Evolutionary conservation across 1,140 invertebrate genomes (phyloP).

Genomic region (Apis florea): DNA sequence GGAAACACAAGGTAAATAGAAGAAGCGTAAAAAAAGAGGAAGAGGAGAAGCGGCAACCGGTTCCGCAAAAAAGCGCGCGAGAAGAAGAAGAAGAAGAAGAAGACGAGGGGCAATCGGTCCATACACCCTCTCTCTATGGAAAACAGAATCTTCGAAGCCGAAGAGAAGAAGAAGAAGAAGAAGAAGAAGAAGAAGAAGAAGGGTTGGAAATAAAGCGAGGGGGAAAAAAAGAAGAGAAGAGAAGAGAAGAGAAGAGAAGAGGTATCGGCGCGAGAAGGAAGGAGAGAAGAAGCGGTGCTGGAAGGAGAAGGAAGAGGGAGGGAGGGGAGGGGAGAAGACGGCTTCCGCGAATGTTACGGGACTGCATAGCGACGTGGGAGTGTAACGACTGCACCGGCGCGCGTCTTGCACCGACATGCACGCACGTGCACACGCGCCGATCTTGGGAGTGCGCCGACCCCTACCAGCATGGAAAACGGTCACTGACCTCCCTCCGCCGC

Average conservation of each 20-base stretch:
- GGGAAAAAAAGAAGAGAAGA: constrained; percentile 4
- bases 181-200: background rate
- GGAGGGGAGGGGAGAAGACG: constrained; percentile 47
- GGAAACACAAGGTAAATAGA: background rate
- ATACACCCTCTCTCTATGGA: no score
- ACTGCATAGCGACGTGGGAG: constrained; percentile 80
- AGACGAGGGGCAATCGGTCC: background rate
- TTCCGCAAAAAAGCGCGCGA: background rate
- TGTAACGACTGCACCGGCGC: constrained; percentile 70
- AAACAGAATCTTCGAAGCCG: constrained; percentile 18
- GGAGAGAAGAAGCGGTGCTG: background rate
- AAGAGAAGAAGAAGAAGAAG: background rate
- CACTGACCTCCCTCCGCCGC: constrained; percentile 70
- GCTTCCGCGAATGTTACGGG: constrained; percentile 80
- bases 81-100: background rate
- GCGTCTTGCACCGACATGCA: constrained; percentile 62
- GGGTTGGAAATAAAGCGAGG: constrained; percentile 39
- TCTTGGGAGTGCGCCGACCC: constrained; percentile 77
- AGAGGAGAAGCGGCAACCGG: background rate
- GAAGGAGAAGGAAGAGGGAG: constrained; percentile 28
- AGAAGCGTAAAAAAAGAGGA: no score
- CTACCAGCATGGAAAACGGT: constrained; percentile 73
- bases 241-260: constrained; percentile 5
- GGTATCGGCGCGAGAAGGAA: background rate
- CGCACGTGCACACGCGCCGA: constrained; percentile 68